Base-by-base conservation (phyloP, 2,888 invertebrate genomes). In the Galeopsomyia nigrocyanea region DNA sequence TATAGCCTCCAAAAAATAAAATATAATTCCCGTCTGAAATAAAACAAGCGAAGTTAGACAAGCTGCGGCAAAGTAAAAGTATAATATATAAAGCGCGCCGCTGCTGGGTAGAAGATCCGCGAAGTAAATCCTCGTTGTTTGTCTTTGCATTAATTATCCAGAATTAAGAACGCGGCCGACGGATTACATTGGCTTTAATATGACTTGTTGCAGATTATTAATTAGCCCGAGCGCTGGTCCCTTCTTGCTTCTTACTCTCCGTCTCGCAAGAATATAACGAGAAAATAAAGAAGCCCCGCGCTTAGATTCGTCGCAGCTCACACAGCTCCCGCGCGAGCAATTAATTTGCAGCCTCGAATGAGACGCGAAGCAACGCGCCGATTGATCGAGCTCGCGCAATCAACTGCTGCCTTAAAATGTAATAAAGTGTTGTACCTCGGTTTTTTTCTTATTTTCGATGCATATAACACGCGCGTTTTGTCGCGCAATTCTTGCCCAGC, bases 201-300 rank as follows among this genome's bases (percentile, higher is more conserved):
- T 86, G 84, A 85, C 85, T 85, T 83, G 83, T 84, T 84, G 83
- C 82, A 81, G 84, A 86, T 86, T 85, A 86, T 86, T 85, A 85
- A 85, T 86, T 86, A 84, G 26, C 83, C 80, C 78, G 80, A 83
- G 83, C 75, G 78, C 76, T 73, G 62, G 64, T 55, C 66, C 49
- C 58, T 9, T 1, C 46, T 26, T 53, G 17, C 49, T 61, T 51
- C 51, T n/a, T 31, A 26, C n/a, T 21, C 47, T 60, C 58, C 13
- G 26, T 13, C 46, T 22, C 47, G 21, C 55, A 19, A 17, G 22
- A 6, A 46, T 39, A 10, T 39, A 39, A 39, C 51, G 17, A n/a
- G 62, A 22, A 64, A 69, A 58, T 46, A 64, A 66, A 60, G 62
- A 56, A 60, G 61, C 39, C n/a, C n/a, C 39, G 47, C 17, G 46